Evolutionary conservation across 1,140 invertebrate species (phyloP).

Genomic region (Pseudomyrmex dendroicus): DNA sequence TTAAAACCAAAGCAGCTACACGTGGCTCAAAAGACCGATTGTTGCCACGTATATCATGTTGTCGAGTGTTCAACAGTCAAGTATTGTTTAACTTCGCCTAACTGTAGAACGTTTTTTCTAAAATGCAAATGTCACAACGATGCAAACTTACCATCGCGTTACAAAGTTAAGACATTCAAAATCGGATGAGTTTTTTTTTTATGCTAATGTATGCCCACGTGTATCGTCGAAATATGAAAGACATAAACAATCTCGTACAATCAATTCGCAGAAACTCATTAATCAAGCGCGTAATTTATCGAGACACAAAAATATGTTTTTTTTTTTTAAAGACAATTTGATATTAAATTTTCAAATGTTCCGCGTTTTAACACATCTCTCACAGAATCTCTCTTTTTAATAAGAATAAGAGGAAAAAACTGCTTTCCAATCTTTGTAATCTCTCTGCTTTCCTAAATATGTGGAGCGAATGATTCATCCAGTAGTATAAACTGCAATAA

Average conservation of each 20-base stretch:
- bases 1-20: constrained; percentile 5
- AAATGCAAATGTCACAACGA: background rate
- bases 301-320: too few species aligned
- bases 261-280: too few species aligned
- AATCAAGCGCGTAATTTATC: too few species aligned
- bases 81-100: constrained; percentile 1
- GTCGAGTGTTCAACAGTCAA: background rate
- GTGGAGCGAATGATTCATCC: background rate
- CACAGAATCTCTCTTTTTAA: too few species aligned
- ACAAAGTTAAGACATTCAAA: constrained; percentile 7
- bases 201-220: background rate
- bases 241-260: background rate
- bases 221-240: background rate
- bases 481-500: constrained; percentile 28
- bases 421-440: background rate
- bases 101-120: background rate
- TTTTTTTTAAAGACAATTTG: too few species aligned
- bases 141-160: background rate
- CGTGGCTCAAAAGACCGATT: background rate
- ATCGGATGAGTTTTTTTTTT: background rate
- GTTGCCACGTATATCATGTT: background rate
- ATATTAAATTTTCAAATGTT: too few species aligned
- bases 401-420: background rate
- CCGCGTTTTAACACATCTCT: too few species aligned
- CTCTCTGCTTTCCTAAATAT: background rate